Evolutionary conservation across 1,140 invertebrate genomes (phyloP).

Genomic region (Argopecten irradians): DNA sequence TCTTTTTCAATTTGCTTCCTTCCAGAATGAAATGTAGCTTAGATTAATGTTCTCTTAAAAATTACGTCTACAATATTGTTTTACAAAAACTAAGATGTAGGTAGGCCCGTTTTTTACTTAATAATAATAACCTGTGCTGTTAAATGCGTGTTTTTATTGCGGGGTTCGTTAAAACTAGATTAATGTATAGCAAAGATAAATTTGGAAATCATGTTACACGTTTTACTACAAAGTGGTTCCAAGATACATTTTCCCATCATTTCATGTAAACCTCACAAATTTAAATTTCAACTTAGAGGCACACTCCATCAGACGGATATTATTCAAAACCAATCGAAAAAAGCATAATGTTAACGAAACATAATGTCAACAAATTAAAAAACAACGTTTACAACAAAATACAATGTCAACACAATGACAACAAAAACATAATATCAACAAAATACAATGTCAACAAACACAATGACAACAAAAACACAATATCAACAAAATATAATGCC

Average conservation of each 20-base stretch:
- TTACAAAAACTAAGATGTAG: not conserved
- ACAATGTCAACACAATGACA: too few species aligned
- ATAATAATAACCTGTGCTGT: not conserved
- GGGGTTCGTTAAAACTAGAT: not conserved
- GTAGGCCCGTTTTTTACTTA: not conserved
- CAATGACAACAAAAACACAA: too few species aligned
- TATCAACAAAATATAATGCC: too few species aligned
- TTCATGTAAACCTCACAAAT: not conserved
- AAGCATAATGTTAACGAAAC: too few species aligned
- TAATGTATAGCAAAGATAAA: not conserved
- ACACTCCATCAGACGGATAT: not conserved
- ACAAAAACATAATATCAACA: too few species aligned
- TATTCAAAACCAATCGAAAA: too few species aligned
- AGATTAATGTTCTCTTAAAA: not conserved
- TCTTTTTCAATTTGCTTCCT: constrained; percentile 18
- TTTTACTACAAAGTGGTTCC: not conserved
- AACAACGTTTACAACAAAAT: too few species aligned
- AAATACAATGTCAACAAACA: too few species aligned
- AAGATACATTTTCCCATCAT: not conserved
- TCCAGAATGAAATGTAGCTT: not conserved
- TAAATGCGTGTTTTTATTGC: not conserved
- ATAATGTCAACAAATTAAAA: too few species aligned
- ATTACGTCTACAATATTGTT: not conserved
- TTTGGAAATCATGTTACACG: not conserved
- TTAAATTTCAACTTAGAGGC: not conserved